Evolutionary conservation across 1,140 invertebrate genomes (phyloP), one percentile per base, ranked within the genome.

Genomic region (Heliconius hewitsoni): DNA sequence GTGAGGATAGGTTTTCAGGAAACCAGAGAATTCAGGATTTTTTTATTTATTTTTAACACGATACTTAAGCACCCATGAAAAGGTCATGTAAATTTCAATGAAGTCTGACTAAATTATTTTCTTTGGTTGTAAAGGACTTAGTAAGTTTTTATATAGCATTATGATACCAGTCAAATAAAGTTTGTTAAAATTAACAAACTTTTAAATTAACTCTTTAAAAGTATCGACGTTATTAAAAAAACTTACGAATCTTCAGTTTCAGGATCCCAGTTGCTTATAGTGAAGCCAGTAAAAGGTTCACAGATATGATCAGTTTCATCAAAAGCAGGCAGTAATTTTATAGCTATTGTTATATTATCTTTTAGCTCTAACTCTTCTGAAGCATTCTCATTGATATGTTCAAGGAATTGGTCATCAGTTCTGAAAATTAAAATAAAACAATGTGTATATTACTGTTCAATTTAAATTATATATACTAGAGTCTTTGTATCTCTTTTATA

Each of bases 191-290:
- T 46, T 3, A 8, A 37, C 34, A 37, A 37, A 8, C 34, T 37
- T 37, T 37, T 37, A 37, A 37, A 37, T 8, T 1, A 46, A 4
- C 0, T 46, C 16, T 16, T 16, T 16, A 4, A 46, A 46, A 46
- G 5, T 46, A 4, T 16, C 42, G 1, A 46, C 18, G 16, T 8
- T 52, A 52, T 52, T 52, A 52, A 19, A 30, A 66, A 27, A 34
- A 89, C 87, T 88, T 76, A 92, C 88, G 84, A 86, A 52, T 95
- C 94, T 82, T 95, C 94, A 37, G 93, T 93, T n/a, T 95, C 93
- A 1, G 95, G 95, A 85, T 95, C 91, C 95, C 95, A 96, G 79
- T 94, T 91, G 81, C 87, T 94, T 23, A 95, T 93, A 76, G 92
- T 93, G 81, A 95, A 95, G 0, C 92, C 93, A 75, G 91, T 89